Evolutionary conservation across 2,888 invertebrate genomes (phyloP).

Genomic region (Amphipyra tragopoginis): DNA sequence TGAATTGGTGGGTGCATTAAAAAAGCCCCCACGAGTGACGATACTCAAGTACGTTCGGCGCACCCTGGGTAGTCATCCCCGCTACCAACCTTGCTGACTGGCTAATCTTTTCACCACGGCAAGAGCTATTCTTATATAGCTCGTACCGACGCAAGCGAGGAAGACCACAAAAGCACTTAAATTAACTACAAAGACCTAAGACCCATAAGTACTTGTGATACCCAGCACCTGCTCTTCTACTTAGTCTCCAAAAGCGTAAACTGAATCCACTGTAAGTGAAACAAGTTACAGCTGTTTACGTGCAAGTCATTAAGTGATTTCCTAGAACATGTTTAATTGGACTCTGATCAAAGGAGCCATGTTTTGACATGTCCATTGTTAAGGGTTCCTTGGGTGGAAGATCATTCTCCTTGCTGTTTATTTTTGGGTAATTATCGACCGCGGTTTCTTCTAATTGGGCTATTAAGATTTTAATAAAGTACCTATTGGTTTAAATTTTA

Average conservation of each 20-base stretch:
- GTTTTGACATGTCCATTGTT: slow-evolving; percentile 78
- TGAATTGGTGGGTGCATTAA: too few species aligned
- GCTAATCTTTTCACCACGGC: too few species aligned
- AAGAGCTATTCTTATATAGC: too few species aligned
- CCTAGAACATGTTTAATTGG: slow-evolving; percentile 79
- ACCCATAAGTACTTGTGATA: slow-evolving; percentile 34
- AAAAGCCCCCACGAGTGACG: too few species aligned
- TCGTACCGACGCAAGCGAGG: too few species aligned
- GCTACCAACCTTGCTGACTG: too few species aligned
- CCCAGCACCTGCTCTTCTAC: slow-evolving; percentile 50
- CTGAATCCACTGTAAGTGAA: slow-evolving; percentile 28
- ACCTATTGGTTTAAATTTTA: neutral
- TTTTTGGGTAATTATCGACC: slow-evolving; percentile 23
- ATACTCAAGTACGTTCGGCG: too few species aligned
- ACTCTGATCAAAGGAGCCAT: slow-evolving; percentile 82
- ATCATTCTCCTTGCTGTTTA: slow-evolving; percentile 35
- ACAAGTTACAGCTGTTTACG: slow-evolving; percentile 65
- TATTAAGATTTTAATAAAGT: slow-evolving; percentile 8
- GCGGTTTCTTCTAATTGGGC: slow-evolving; percentile 29
- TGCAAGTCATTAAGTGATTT: slow-evolving; percentile 85
- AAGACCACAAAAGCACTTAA: slow-evolving; percentile 6
- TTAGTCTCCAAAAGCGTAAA: slow-evolving; percentile 34
- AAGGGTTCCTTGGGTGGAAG: slow-evolving; percentile 23
- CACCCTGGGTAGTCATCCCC: too few species aligned
- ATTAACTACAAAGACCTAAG: slow-evolving; percentile 17